A percentile compares a stretch with the other conserved stretches of the same genome.
phyloP scores from a whole-genome alignment of 2,113 vertebrate genomes.

The Mormyrus lacerda region DNA sequence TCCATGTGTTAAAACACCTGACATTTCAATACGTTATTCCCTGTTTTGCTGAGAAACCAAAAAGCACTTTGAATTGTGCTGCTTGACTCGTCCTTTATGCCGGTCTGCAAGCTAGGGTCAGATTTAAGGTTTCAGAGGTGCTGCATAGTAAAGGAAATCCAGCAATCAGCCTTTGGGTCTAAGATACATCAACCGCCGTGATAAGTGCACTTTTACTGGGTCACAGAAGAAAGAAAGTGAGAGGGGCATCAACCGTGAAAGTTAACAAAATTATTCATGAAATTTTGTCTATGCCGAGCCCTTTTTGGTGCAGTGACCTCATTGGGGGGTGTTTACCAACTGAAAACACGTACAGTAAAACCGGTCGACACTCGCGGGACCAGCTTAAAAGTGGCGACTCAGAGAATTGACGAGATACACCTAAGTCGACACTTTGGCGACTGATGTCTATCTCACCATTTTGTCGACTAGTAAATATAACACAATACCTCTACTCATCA shows the following conservation, averaged over 20 bases:
- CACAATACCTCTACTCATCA: too few species aligned
- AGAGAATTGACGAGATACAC: too few species aligned
- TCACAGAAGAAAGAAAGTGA: neutral
- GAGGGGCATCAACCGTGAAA: neutral
- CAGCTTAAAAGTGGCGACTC: too few species aligned
- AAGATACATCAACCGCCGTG: neutral
- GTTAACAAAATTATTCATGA: neutral
- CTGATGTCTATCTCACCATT: too few species aligned
- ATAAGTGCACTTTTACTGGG: neutral
- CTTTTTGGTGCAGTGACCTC: neutral
- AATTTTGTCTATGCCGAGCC: neutral
- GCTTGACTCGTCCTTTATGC: neutral
- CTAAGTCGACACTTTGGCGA: too few species aligned
- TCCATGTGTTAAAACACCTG: neutral
- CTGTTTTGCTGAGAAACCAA: neutral
- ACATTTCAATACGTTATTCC: neutral
- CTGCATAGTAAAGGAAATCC: neutral
- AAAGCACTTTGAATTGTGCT: neutral
- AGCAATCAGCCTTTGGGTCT: neutral
- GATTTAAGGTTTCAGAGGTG: neutral
- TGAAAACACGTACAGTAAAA: too few species aligned
- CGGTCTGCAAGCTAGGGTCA: neutral
- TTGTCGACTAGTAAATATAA: too few species aligned
- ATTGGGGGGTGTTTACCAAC: neutral
- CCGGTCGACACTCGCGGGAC: too few species aligned